Base-by-base conservation (phyloP, 92 coral and sea anemone species). In the Actinernus sp. region DNA sequence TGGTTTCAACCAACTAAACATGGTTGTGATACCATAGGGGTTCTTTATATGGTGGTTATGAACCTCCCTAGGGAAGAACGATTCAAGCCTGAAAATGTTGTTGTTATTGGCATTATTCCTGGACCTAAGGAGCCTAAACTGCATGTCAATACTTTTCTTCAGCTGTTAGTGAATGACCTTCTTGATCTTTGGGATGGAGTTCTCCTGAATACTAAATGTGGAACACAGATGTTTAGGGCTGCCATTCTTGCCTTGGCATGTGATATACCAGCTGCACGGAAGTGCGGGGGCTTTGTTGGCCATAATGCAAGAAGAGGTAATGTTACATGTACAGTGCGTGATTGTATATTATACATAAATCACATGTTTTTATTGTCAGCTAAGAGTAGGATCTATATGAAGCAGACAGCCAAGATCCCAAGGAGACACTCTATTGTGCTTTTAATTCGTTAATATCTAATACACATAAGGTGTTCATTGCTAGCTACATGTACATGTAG, bases 1-100 rank as follows among this genome's bases (percentile, higher is more conserved):
- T 79, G 86, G 86, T 70, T 79, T 31, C 86, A 70, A 30, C 73
- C 86, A 40, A 79, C 86, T 33, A 46, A 36, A 23, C 86, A 79
- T 79, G 79, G 86, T 3, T 58, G 45, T 32, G 48, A 61, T 28
- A 30, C 70, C 4, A 70, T 79, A 11, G 79, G 86, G 20, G 79
- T 79, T 44, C 43, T 79, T 26, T 79, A 79, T 65, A 33, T 79
- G 70, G 86, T 79, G 1, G 73, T 69, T 26, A 70, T 79, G 86
- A 79, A 79, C 63, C 79, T 79, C 25, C n/a, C n/a, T n/a, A n/a
- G n/a, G n/a, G n/a, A n/a, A n/a, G n/a, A n/a, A n/a, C n/a, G n/a
- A n/a, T n/a, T n/a, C n/a, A n/a, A n/a, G n/a, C n/a, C n/a, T n/a
- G n/a, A n/a, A n/a, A 77, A 77, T 20, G 49, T 77, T 25, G 56